phyloP scores from a whole-genome alignment of 2,797 vertebrate species.

The Neosilurus mollespiculum region DNA sequence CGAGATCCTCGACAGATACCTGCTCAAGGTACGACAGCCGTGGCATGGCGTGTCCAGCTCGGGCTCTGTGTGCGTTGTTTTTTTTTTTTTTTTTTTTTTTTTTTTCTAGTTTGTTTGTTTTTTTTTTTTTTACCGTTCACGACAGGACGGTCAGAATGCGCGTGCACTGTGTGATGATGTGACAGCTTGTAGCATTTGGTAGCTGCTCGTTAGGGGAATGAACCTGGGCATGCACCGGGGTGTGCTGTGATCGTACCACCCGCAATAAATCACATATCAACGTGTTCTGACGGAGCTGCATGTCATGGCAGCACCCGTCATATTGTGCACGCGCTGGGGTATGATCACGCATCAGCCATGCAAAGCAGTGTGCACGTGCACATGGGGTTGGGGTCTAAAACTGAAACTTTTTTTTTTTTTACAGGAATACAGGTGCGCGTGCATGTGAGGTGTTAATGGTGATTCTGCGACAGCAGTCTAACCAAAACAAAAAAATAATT shows the following conservation, averaged over 20 bases:
- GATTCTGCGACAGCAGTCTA: background rate
- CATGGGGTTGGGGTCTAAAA: background rate
- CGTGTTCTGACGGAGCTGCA: background rate
- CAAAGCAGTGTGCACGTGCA: background rate
- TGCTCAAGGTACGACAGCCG: slow-evolving; percentile 81
- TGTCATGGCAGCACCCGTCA: background rate
- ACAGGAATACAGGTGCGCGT: background rate
- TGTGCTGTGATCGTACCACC: background rate
- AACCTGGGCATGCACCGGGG: background rate
- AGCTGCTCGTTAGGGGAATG: background rate
- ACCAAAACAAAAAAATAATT: background rate
- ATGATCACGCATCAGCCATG: background rate
- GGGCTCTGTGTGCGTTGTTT: background rate
- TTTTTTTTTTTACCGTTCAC: background rate
- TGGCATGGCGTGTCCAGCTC: background rate
- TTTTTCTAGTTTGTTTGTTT: too few species aligned
- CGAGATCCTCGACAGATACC: slow-evolving; percentile 89
- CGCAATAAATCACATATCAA: background rate
- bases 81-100: too few species aligned
- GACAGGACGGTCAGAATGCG: background rate
- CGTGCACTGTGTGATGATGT: background rate
- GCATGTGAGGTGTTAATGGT: background rate
- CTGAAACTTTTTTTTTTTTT: background rate
- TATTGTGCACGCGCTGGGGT: background rate
- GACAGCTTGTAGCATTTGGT: background rate